A percentile compares a stretch with the other conserved stretches of the same genome.
Conservation (phyloP, 2,113 vertebrate species). For the Blennius ocellaris region DNA sequence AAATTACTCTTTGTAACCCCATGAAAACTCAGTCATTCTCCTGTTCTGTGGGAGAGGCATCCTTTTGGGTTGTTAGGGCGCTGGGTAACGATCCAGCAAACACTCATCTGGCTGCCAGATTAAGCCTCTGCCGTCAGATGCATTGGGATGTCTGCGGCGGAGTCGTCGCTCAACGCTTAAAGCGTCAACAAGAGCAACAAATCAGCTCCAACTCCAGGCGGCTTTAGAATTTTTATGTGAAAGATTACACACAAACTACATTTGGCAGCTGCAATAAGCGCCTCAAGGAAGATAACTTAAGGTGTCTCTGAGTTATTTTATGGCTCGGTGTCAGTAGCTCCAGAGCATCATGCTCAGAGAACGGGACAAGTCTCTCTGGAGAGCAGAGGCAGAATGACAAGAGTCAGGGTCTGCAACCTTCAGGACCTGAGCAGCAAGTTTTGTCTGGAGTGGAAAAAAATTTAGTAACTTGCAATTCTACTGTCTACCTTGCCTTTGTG, state of each 20-base stretch:
- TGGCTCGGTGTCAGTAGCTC: conserved; percentile 36
- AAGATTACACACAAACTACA: conserved; percentile 61
- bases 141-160: conserved; percentile 53
- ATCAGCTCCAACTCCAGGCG: conserved; percentile 55
- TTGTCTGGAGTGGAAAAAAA: too few species aligned
- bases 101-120: conserved; percentile 54
- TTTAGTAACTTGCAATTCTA: too few species aligned
- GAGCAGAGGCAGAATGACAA: neutral
- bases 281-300: conserved; percentile 52
- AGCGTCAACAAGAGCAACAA: conserved; percentile 66
- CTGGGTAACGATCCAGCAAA: conserved; percentile 58
- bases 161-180: conserved; percentile 53
- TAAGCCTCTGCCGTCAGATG: conserved; percentile 54
- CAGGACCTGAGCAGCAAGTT: too few species aligned
- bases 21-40: conserved; percentile 37
- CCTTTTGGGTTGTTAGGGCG: conserved; percentile 45
- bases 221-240: conserved; percentile 57
- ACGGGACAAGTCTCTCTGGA: conserved; percentile 27
- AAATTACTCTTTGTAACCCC: conserved; percentile 42
- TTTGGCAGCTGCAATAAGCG: conserved; percentile 54
- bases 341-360: conserved; percentile 12
- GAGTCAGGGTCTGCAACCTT: neutral
- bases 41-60: conserved; percentile 44
- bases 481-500: too few species aligned
- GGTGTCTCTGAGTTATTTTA: conserved; percentile 54